Percentiles rank a stretch among this genome's conserved stretches.
Conservation (phyloP, 2,888 invertebrate species). For the Scrobipalpa atriplicella region DNA sequence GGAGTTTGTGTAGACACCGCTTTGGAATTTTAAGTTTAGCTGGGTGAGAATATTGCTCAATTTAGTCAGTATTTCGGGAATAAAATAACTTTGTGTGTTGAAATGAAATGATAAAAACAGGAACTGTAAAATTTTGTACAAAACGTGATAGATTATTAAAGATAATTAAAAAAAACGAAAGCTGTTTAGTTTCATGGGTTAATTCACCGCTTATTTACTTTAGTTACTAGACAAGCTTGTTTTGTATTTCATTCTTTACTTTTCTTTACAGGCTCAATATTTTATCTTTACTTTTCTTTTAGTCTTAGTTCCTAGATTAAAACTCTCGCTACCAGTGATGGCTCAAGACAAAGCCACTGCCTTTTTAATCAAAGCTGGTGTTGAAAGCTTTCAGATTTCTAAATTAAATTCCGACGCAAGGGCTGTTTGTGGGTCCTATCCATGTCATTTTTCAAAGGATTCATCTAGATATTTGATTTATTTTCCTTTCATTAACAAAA, state of each 20-base stretch:
- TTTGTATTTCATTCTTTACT: too few relatives aligned
- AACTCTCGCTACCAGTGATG: conserved; percentile 33
- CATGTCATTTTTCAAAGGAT: not conserved
- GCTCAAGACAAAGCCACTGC: conserved; percentile 34
- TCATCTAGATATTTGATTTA: not conserved
- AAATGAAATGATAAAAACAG: too few relatives aligned
- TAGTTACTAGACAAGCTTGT: too few relatives aligned
- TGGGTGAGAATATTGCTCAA: too few relatives aligned
- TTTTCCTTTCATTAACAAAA: not conserved
- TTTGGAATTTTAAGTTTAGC: not conserved
- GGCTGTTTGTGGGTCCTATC: conserved; percentile 23
- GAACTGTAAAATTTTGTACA: too few relatives aligned
- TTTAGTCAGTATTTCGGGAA: too few relatives aligned
- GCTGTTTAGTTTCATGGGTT: too few relatives aligned
- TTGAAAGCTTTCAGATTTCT: conserved; percentile 32
- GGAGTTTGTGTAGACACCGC: not conserved
- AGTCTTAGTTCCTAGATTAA: conserved; percentile 32
- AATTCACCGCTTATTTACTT: too few relatives aligned
- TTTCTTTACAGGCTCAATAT: not conserved
- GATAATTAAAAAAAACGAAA: too few relatives aligned
- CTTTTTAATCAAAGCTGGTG: conserved; percentile 39
- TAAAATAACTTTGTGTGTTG: too few relatives aligned
- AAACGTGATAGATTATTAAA: too few relatives aligned
- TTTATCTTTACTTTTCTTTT: not conserved
- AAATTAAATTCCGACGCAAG: conserved; percentile 36